Base-by-base conservation (phyloP, 2,113 vertebrate genomes). In the Platysternon megacephalum region DNA sequence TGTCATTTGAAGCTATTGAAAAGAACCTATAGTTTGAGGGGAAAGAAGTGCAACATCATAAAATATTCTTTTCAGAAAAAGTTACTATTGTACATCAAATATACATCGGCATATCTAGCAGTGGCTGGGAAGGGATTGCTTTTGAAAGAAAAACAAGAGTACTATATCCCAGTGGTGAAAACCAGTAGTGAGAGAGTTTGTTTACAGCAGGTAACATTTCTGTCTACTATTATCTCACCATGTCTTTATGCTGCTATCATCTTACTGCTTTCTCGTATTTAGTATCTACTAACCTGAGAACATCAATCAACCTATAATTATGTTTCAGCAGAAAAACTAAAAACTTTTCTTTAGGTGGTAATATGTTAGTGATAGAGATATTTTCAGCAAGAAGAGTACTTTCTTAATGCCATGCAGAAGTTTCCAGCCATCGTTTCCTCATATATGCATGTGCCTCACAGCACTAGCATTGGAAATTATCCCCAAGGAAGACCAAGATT, bases 1-100 rank as follows among this genome's bases (percentile, higher is more conserved):
- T 92, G 92, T 65, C 80, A 96, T 83, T 94, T 97, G 95, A 97
- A 96, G 85, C 56, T 88, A 97, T 52, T 94, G 86, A 89, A 96
- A 96, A 89, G 88, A 97, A 86, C 68, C 0, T 6, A 86, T 94
- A 94, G 90, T 94, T 84, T 89, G 84, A 84, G 91, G 52, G 49
- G 35, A 81, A 95, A 94, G 97, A 88, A n/a, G 55, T 48, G 22
- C 44, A 79, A 49, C 72, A 83, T 93, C 90, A 97, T 72, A 83
- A 97, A 97, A 96, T 92, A 39, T 93, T 88, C 84, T 90, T 91
- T 51, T 86, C 83, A 95, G 97, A 89, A 35, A 58, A 79, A 74
- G n/a, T 87, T 86, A 82, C 93, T 91, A 86, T 58, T 93, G 52
- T 80, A 81, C 53, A 9, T 87, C 79, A 84, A 17, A 39, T 91